Evolutionary conservation across 2,113 vertebrate genomes (phyloP), one percentile per base, ranked within the genome.

Genomic region (Channa maculata): DNA sequence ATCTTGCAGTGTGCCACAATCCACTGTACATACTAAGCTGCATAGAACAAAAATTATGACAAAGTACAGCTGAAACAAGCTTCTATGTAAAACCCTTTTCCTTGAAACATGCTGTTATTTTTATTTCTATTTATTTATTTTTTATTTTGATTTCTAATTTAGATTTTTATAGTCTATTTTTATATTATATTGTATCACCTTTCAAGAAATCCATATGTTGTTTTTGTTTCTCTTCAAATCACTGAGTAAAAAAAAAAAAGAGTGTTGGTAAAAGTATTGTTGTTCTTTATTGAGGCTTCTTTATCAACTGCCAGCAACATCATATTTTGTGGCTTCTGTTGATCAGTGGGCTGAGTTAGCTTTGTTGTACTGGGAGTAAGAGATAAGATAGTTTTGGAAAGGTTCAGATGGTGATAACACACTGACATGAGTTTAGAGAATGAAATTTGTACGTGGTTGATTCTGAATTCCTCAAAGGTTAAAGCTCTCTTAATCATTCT

Each of bases 401-500:
- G 33, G 12, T 49, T 71, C 38, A n/a, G 37, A 52, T 10, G 14
- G 0, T 6, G 14, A 45, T n/a, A 7, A 43, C 38, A 44, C 14
- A 6, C 33, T 1, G 4, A 15, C 0, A 37, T 69, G 9, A 24
- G 34, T 72, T 39, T 3, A 6, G 8, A 41, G 6, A 15, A 51
- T 51, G 3, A n/a, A n/a, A 49, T 13, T 12, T 43, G 3, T 39
- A 36, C 15, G 15, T 12, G 8, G 37, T 36, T 65, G 34, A 57
- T 55, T 59, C 4, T 43, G 13, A 46, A 24, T 24, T 49, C 13
- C 7, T 1, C 8, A 52, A 70, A 71, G 45, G 54, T 66, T 49
- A 77, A 65, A 65, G 38, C 10, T 9, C 34, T 58, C 50, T 61
- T 43, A 46, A 77, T 72, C 51, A 1, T 12, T 13, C 58, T 73